These are phyloP conservation scores for Otus sunia DNA, from an alignment of 2,113 vertebrate genomes.

Conservation along the genomic window DNA sequence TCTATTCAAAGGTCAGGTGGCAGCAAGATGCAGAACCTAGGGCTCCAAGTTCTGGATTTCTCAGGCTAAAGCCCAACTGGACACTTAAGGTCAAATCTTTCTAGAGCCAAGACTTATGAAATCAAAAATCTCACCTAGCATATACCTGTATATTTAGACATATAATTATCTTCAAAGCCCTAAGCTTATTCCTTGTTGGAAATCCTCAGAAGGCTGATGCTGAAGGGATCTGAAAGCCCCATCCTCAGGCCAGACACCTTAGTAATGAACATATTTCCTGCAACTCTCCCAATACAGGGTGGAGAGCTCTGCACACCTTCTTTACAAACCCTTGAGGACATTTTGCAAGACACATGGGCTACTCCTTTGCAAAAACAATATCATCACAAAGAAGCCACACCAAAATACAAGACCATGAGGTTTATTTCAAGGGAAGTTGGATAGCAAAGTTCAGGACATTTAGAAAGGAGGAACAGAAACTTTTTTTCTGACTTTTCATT, in stretches of 20 bases:
- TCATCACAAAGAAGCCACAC: neutral
- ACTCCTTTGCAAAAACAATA: neutral
- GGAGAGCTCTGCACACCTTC: neutral
- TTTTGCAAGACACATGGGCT: neutral
- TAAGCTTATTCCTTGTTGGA: neutral
- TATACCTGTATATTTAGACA: fast-evolving
- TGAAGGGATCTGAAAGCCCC: neutral
- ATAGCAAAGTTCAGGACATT: conserved; percentile 57
- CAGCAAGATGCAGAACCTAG: neutral
- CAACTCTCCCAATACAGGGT: fast-evolving
- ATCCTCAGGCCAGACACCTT: neutral
- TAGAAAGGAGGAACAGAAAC: conserved; percentile 81
- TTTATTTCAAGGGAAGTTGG: conserved; percentile 65
- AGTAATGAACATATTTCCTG: fast-evolving
- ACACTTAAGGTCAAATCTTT: neutral
- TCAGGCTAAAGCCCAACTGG: neutral
- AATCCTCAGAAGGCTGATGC: neutral
- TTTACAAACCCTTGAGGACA: neutral
- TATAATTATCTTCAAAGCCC: neutral
- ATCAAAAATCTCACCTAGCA: neutral
- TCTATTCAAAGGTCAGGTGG: neutral
- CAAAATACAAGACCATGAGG: conserved; percentile 4
- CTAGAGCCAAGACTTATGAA: neutral
- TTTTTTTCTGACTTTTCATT: conserved; percentile 67
- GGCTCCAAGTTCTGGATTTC: neutral